phyloP scores from a whole-genome alignment of 2,888 invertebrate genomes.

The Drosophila nr. perissopoda region DNA sequence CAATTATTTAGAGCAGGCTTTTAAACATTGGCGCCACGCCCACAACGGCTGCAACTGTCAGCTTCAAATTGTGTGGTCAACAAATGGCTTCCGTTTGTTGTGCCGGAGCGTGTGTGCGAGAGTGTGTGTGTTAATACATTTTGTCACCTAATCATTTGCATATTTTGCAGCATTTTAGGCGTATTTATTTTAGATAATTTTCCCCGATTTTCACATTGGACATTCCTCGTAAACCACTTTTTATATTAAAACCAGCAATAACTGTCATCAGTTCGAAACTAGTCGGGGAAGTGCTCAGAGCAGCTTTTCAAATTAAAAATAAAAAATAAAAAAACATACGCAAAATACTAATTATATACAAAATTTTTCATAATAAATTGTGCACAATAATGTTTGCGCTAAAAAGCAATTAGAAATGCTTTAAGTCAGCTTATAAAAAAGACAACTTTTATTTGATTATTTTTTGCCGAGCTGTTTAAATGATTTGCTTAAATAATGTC shows the following conservation, averaged over 20 bases:
- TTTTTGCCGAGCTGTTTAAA: neutral
- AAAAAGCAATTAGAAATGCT: too few relatives aligned
- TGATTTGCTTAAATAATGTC: neutral
- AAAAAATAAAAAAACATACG: too few relatives aligned
- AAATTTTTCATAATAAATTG: neutral
- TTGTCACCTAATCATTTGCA: conserved; percentile 73
- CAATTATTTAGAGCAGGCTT: conserved; percentile 76
- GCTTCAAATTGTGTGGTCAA: conserved; percentile 64
- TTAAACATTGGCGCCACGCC: conserved; percentile 33
- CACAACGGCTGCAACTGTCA: conserved; percentile 24
- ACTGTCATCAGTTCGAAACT: neutral
- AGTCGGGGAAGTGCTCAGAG: neutral
- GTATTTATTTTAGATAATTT: conserved; percentile 21
- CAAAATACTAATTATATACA: neutral
- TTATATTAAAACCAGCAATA: neutral
- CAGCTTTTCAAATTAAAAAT: too few relatives aligned
- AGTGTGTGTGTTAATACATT: conserved; percentile 17
- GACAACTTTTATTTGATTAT: too few relatives aligned
- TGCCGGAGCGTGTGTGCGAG: conserved; percentile 4
- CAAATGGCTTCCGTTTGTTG: conserved; percentile 44
- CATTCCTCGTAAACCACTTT: neutral
- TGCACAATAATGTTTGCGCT: too few relatives aligned
- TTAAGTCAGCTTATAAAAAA: too few relatives aligned
- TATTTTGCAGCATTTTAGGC: conserved; percentile 38
- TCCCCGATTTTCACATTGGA: neutral